phyloP scores from a whole-genome alignment of 2,113 vertebrate species.

The Planiliza haematocheilus region DNA sequence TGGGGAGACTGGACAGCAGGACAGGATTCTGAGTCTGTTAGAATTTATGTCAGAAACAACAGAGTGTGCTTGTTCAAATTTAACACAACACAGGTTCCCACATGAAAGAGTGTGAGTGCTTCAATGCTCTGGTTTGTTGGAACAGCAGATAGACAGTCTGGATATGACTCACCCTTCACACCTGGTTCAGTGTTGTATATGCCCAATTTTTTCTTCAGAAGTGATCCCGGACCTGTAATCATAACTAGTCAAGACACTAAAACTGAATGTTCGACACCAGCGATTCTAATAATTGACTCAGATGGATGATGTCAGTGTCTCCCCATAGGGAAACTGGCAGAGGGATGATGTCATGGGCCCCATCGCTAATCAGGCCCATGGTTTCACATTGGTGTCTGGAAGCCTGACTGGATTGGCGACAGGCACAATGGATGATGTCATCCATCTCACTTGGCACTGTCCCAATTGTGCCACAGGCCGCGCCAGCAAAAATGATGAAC shows the following conservation, averaged over 20 bases:
- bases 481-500: constrained; percentile 56
- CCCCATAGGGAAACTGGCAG: constrained; percentile 48
- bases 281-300: constrained; percentile 62
- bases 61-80: constrained; percentile 12
- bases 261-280: constrained; percentile 56
- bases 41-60: background rate
- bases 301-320: constrained; percentile 68
- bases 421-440: constrained; percentile 73
- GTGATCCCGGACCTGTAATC: constrained; percentile 27
- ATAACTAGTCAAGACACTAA: constrained; percentile 30
- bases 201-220: constrained; percentile 23
- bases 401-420: constrained; percentile 64
- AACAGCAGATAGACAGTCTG: constrained; percentile 23
- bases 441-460: constrained; percentile 64
- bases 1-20: no score
- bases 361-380: constrained; percentile 59
- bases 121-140: constrained; percentile 12
- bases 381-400: constrained; percentile 55
- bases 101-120: constrained; percentile 4
- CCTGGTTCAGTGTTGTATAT: constrained; percentile 63
- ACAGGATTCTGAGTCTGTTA: no score
- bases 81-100: constrained; percentile 27
- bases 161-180: constrained; percentile 69
- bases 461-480: constrained; percentile 65
- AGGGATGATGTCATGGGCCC: constrained; percentile 66